Conservation (phyloP, 2,113 vertebrate species). For the Hippocampus abdominalis region DNA sequence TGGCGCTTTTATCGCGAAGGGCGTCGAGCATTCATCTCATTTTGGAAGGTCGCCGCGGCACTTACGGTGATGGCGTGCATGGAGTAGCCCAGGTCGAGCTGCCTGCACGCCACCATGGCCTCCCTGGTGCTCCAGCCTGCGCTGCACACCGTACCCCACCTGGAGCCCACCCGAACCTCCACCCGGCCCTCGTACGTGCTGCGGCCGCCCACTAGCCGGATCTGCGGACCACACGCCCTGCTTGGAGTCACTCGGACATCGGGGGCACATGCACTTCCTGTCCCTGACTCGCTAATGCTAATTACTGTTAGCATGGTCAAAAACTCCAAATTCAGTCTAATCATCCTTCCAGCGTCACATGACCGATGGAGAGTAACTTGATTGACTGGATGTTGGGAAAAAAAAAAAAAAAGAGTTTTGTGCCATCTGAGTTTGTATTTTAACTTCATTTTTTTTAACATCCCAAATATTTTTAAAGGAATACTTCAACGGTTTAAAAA, state of each 20-base stretch:
- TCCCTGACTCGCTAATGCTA: constrained; percentile 25
- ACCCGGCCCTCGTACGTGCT: constrained; percentile 78
- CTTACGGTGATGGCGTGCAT: constrained; percentile 85
- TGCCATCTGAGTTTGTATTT: too few relatives aligned
- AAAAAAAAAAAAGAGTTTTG: too few relatives aligned
- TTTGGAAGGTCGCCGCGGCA: constrained; percentile 34
- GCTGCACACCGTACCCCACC: constrained; percentile 85
- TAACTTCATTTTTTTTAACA: too few relatives aligned
- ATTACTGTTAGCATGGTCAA: too few relatives aligned
- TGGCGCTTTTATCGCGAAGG: neutral
- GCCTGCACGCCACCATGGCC: constrained; percentile 85
- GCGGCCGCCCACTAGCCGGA: constrained; percentile 80
- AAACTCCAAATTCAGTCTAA: constrained; percentile 11
- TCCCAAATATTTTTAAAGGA: too few relatives aligned
- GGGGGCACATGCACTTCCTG: constrained; percentile 28
- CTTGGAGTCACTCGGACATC: constrained; percentile 57
- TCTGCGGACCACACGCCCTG: constrained; percentile 72
- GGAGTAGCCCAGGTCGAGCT: constrained; percentile 85
- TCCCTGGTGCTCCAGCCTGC: constrained; percentile 83
- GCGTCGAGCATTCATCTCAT: neutral
- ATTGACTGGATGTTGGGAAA: neutral
- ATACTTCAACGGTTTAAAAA: neutral
- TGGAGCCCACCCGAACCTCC: constrained; percentile 81
- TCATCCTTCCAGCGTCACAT: neutral
- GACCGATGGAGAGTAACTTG: neutral